Conservation (phyloP, 2,888 invertebrate genomes). For the Synergus umbraculus region DNA sequence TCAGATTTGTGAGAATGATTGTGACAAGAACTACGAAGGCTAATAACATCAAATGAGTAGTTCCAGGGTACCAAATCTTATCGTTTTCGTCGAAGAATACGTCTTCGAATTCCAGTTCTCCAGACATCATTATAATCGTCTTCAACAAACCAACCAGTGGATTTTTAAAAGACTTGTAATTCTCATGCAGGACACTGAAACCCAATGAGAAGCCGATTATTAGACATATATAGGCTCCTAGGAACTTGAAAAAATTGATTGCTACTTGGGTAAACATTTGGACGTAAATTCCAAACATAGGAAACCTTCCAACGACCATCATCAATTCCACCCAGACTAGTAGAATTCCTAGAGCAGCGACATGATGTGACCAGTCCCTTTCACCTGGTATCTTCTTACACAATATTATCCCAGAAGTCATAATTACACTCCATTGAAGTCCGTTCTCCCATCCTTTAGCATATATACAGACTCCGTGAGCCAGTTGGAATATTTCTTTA, state of each 20-base stretch:
- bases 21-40: slow-evolving; percentile 89
- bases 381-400: slow-evolving; percentile 63
- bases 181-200: slow-evolving; percentile 89
- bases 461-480: slow-evolving; percentile 86
- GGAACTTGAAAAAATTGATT: slow-evolving; percentile 89
- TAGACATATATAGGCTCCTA: slow-evolving; percentile 88
- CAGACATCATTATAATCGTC: slow-evolving; percentile 93
- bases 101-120: slow-evolving; percentile 91
- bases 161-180: slow-evolving; percentile 85
- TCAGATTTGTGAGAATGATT: slow-evolving; percentile 88
- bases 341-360: slow-evolving; percentile 88
- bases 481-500: slow-evolving; percentile 89
- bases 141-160: slow-evolving; percentile 84
- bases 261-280: slow-evolving; percentile 92
- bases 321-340: slow-evolving; percentile 90
- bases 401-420: slow-evolving; percentile 69
- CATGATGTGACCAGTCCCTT: slow-evolving; percentile 87
- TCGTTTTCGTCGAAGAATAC: slow-evolving; percentile 82
- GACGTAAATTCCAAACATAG: slow-evolving; percentile 90
- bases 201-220: slow-evolving; percentile 89
- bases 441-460: slow-evolving; percentile 91
- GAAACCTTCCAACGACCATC: slow-evolving; percentile 92
- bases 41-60: slow-evolving; percentile 87
- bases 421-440: slow-evolving; percentile 88
- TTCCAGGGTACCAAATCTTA: slow-evolving; percentile 83